Percentiles rank a stretch among this genome's conserved stretches.
These are phyloP conservation scores for Ptychoptera contaminata DNA, from an alignment of 2,888 invertebrate species.

Conservation along the genomic window DNA sequence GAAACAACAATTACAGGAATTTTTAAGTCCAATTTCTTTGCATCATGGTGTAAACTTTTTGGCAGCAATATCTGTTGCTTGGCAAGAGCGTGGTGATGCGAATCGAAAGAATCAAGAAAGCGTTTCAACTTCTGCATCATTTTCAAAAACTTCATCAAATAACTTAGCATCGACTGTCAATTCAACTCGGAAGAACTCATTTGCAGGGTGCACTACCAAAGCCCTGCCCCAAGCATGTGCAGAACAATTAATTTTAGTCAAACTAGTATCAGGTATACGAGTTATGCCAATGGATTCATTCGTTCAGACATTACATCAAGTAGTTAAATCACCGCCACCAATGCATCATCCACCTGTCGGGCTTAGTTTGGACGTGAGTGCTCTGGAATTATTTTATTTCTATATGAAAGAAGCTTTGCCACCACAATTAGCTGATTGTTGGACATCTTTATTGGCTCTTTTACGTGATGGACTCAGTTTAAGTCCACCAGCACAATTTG, in stretches of 20 bases:
- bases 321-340: conserved; percentile 59
- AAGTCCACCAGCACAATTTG: conserved; percentile 61
- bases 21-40: conserved; percentile 68
- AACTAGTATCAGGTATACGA: conserved; percentile 61
- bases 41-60: conserved; percentile 69
- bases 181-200: conserved; percentile 13
- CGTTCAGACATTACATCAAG: conserved; percentile 65
- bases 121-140: background rate
- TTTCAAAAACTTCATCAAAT: background rate
- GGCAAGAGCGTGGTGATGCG: conserved; percentile 54
- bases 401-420: conserved; percentile 51
- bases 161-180: background rate
- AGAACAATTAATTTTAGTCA: conserved; percentile 60
- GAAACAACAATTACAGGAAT: conserved; percentile 62
- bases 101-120: conserved; percentile 27
- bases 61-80: conserved; percentile 70
- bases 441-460: conserved; percentile 58
- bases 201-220: conserved; percentile 23
- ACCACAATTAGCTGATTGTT: conserved; percentile 58
- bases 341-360: conserved; percentile 38
- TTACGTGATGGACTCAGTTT: conserved; percentile 57
- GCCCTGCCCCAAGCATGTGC: conserved; percentile 39
- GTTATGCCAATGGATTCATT: conserved; percentile 73
- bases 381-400: conserved; percentile 67
- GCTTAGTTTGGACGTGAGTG: conserved; percentile 58